phyloP scores from a whole-genome alignment of 53 echinoderm and acorn worm genomes.

The Stichopus horrens region DNA sequence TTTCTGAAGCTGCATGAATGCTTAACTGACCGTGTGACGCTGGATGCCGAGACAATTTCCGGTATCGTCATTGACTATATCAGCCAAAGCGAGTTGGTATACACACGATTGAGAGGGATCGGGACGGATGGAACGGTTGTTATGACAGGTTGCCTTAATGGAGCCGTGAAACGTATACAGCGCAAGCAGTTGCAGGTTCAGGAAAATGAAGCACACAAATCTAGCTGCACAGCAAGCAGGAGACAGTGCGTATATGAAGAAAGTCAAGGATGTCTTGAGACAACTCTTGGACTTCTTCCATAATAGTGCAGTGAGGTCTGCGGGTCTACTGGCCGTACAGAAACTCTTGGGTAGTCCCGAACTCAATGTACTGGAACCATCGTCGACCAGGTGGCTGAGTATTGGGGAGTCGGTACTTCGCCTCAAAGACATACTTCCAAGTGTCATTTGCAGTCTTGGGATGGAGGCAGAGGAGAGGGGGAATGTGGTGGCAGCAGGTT shows the following conservation, averaged over 20 bases:
- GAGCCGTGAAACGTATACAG: constrained; percentile 50
- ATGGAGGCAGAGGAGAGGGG: constrained; percentile 52
- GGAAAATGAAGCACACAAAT: too few relatives aligned
- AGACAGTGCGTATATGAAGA: constrained; percentile 53
- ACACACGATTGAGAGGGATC: constrained; percentile 45
- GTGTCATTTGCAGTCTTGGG: constrained; percentile 43
- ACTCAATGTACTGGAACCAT: constrained; percentile 53
- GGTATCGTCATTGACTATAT: too few relatives aligned
- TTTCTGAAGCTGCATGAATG: too few relatives aligned
- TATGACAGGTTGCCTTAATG: constrained; percentile 60
- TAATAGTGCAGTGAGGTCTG: constrained; percentile 56
- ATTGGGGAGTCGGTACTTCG: constrained; percentile 44
- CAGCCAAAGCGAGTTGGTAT: constrained; percentile 18
- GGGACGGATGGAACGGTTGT: constrained; percentile 69
- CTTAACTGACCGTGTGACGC: too few relatives aligned
- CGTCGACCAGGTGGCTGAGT: constrained; percentile 61
- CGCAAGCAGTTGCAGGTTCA: constrained; percentile 45
- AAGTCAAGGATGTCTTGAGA: constrained; percentile 41
- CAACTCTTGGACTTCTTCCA: constrained; percentile 61
- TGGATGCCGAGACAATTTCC: too few relatives aligned
- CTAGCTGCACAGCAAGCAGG: too few relatives aligned
- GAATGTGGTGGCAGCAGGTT: constrained; percentile 54
- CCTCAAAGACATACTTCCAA: constrained; percentile 47
- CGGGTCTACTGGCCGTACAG: constrained; percentile 42
- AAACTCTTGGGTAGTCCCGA: constrained; percentile 42